Base-by-base conservation (phyloP, 2,797 vertebrate genomes). In the Smutsia temminckii region DNA sequence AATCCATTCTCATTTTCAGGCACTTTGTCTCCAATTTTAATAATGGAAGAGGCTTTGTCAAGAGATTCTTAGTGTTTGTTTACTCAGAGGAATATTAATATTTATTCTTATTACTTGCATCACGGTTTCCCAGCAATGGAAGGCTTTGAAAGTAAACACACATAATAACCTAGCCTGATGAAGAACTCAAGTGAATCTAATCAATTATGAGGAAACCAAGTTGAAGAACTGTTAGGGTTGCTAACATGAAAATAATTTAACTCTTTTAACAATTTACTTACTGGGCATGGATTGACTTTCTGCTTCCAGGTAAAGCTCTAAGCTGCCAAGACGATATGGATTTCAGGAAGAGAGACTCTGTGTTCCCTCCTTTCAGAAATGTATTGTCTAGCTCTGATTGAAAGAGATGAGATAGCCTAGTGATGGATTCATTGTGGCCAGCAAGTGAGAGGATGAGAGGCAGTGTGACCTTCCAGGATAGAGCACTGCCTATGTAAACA, bases 1-100 rank as follows among this genome's bases (percentile, higher is more conserved):
- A 95, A 97, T 93, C 91, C 92, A 92, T 97, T 96, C 91, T 97
- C 51, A 77, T 96, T 97, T 96, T 93, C 83, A 89, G 83, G 32
- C 86, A 94, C 85, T 96, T 97, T 95, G 79, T 91, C 85, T 96
- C 66, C 85, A 68, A 46, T 96, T 95, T 96, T 95, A 96, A 91
- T 96, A 94, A 96, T 3, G 40, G 79, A 93, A 92, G 40, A 96
- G 59, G 51, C 63, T 92, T 80, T 95, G 71, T 95, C 77, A 93
- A 93, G 94, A 84, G 69, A 94, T 63, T 20, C 55, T 94, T 97
- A 88, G 72, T 95, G 79, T 96, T 95, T 94, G 81, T 93, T 97
- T 95, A 94, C 83, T 89, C 71, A 61, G 75, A 91, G 46, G 61
- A 92, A 61, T 79, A 93, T 96, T 91, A 93, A 46, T 96, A 92